Conservation (phyloP, 2,888 invertebrate genomes). For the Xestobium rufovillosum region DNA sequence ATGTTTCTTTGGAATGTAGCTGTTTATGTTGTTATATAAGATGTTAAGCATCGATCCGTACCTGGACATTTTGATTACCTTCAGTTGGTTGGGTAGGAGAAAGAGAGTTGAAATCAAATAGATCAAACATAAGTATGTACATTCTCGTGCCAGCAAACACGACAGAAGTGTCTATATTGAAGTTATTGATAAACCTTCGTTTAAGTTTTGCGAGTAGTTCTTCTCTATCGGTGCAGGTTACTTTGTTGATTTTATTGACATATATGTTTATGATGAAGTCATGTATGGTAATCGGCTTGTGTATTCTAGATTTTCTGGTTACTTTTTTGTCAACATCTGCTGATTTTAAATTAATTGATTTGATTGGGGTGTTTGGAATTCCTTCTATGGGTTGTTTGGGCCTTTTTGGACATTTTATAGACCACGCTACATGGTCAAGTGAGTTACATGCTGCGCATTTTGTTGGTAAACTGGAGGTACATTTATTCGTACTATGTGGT, state of each 20-base stretch:
- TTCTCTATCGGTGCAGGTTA: constrained; percentile 7
- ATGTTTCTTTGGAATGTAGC: too few species aligned
- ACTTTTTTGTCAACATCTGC: constrained; percentile 1
- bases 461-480: background rate
- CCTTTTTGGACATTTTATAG: constrained; percentile 6
- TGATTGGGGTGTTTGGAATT: constrained; percentile 4
- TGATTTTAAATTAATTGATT: constrained; percentile 3
- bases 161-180: constrained; percentile 11
- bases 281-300: constrained; percentile 7
- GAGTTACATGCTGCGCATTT: constrained; percentile 1
- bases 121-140: too few species aligned
- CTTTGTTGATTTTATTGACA: constrained; percentile 8
- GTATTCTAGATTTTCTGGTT: constrained; percentile 6
- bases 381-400: constrained; percentile 9
- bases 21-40: too few species aligned
- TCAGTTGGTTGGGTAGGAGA: too few species aligned
- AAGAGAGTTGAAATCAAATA: too few species aligned
- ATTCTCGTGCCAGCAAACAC: too few species aligned
- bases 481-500: too few species aligned
- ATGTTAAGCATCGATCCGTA: too few species aligned
- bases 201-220: constrained; percentile 8
- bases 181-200: constrained; percentile 1
- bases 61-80: too few species aligned
- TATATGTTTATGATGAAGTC: constrained; percentile 10
- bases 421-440: constrained; percentile 4